Evolutionary conservation across 2,113 vertebrate genomes (phyloP), one percentile per base, ranked within the genome.

Genomic region (Tympanuchus pallidicinctus): DNA sequence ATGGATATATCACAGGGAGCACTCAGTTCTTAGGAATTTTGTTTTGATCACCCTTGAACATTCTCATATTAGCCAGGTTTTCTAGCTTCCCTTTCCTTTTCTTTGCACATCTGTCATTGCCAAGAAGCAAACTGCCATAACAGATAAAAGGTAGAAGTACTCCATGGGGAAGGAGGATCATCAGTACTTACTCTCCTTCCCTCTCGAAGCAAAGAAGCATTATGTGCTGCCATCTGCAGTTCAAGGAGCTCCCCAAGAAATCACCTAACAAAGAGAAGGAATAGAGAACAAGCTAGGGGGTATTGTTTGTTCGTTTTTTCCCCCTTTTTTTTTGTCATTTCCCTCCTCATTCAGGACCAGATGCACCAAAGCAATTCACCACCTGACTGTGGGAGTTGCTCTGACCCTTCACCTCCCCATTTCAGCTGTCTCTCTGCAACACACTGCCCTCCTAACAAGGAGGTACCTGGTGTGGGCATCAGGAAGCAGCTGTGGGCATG

Each of bases 191-290:
- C 34, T 52, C 86, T 52, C 43, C 42, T 30, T 36, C 73, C 60
- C 77, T 69, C 71, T 48, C 40, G 76, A 89, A 85, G 54, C 63
- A 84, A 94, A 88, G 42, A 52, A 89, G 83, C 77, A 84, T 83
- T 88, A 65, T 71, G 78, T 95, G 86, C 94, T 95, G 93, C 92
- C 92, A 92, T 50, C 93, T 96, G 83, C 93, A 96, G 95, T 90
- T 87, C 94, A 95, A 27, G 28, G 6, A 82, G 75, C 43, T 90
- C 47, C 47, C 59, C 24, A 43, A 69, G 74, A 92, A 89, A 76
- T 6, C 40, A 76, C 22, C 13, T 6, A 38, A 20, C 70, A 75
- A 82, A 91, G 54, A 9, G 17, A 71, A 78, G 18, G 34, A 83
- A 88, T 1, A 71, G 9, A 87, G 25, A 72, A 19, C 32, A 91